Evolutionary conservation across 1,140 invertebrate genomes (phyloP).

Genomic region (Carcinoscorpius rotundicauda): DNA sequence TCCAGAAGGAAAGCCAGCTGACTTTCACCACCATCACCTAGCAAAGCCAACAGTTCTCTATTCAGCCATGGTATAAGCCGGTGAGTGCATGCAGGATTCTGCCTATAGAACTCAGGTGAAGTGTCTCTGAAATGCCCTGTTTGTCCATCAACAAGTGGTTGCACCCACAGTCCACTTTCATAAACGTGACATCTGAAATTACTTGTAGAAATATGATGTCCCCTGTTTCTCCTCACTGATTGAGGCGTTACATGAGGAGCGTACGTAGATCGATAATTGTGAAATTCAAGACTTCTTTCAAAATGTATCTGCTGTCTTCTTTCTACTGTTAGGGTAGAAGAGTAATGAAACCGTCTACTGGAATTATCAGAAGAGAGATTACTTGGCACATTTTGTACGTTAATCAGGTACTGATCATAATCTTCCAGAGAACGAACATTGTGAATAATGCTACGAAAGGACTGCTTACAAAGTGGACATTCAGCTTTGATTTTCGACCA

Average conservation of each 20-base stretch:
- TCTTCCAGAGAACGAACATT: constrained; percentile 75
- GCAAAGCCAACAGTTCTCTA: constrained; percentile 61
- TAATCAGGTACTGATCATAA: constrained; percentile 71
- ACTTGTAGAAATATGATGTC: constrained; percentile 26
- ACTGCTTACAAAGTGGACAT: constrained; percentile 86
- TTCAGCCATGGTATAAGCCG: constrained; percentile 77
- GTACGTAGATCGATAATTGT: constrained; percentile 8
- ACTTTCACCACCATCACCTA: constrained; percentile 36
- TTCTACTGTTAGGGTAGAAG: constrained; percentile 42
- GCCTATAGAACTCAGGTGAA: constrained; percentile 53
- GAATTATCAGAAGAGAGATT: too few species aligned
- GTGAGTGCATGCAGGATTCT: constrained; percentile 61
- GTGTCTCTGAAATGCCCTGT: constrained; percentile 54
- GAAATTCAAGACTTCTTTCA: not conserved
- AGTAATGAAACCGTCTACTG: constrained; percentile 24
- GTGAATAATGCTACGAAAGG: constrained; percentile 80
- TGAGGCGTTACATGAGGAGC: constrained; percentile 10
- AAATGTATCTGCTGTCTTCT: constrained; percentile 40
- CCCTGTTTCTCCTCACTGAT: constrained; percentile 5
- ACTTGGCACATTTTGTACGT: not conserved
- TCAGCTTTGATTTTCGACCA: constrained; percentile 93
- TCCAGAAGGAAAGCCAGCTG: constrained; percentile 49
- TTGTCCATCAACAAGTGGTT: constrained; percentile 44
- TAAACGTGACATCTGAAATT: constrained; percentile 57
- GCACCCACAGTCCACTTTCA: constrained; percentile 57